A percentile compares a stretch with the other conserved stretches of the same genome.
Conservation (phyloP, 2,888 invertebrate genomes). For the Athalia circularis region DNA sequence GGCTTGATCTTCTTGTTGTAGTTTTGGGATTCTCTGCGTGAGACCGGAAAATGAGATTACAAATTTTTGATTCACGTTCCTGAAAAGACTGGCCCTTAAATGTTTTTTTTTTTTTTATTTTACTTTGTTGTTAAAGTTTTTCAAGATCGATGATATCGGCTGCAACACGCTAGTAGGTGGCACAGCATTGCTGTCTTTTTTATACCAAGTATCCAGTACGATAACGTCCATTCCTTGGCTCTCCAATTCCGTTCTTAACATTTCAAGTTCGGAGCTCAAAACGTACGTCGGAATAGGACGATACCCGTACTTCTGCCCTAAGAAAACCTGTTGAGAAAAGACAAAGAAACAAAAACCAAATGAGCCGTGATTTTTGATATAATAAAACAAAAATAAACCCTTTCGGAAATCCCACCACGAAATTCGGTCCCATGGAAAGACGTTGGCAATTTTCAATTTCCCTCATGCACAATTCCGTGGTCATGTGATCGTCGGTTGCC, state of each 20-base stretch:
- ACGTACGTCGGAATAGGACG: constrained; percentile 98
- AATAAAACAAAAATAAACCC: too few relatives aligned
- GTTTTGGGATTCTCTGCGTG: constrained; percentile 89
- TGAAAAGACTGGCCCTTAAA: background rate
- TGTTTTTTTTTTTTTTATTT: background rate
- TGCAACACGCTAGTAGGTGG: constrained; percentile 96
- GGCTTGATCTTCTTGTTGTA: constrained; percentile 97
- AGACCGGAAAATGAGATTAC: background rate
- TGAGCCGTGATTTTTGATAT: background rate
- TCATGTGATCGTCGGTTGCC: constrained; percentile 99
- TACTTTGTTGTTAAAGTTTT: constrained; percentile 98
- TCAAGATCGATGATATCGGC: constrained; percentile 96
- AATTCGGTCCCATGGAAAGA: constrained; percentile 98
- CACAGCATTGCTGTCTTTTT: constrained; percentile 96
- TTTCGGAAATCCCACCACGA: constrained; percentile 81
- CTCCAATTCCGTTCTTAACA: constrained; percentile 90
- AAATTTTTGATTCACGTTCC: constrained; percentile 7
- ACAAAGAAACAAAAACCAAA: background rate
- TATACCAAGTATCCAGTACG: constrained; percentile 95
- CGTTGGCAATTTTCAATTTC: constrained; percentile 99
- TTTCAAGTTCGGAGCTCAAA: constrained; percentile 90
- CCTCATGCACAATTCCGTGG: constrained; percentile 97
- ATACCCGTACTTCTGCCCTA: constrained; percentile 99
- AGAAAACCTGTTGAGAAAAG: constrained; percentile 82
- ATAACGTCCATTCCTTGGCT: constrained; percentile 88